Evolutionary conservation across 1,140 invertebrate species (phyloP).

Genomic region (Drosophila insularis): DNA sequence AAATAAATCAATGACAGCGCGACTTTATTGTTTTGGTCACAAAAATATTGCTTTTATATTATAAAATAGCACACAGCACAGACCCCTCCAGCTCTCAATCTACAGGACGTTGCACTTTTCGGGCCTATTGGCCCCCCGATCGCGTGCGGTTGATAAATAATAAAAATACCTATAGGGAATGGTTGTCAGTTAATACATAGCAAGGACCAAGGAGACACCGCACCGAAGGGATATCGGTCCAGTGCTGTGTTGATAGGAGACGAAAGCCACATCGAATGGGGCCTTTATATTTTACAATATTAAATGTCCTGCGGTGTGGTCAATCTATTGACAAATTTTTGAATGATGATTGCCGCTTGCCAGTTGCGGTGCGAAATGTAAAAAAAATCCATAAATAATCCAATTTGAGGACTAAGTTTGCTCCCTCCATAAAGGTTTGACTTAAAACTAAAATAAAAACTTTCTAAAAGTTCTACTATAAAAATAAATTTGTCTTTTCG

Average conservation of each 20-base stretch:
- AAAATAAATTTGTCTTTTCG: too few relatives aligned
- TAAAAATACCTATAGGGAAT: constrained; percentile 75
- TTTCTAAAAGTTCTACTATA: too few relatives aligned
- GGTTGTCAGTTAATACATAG: constrained; percentile 8
- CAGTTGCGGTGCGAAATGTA: constrained; percentile 59
- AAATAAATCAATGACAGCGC: constrained; percentile 81
- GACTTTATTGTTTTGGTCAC: constrained; percentile 80
- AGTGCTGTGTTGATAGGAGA: constrained; percentile 25
- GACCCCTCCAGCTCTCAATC: too few relatives aligned
- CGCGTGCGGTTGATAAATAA: constrained; percentile 68
- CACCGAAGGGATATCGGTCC: neutral
- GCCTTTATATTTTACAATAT: constrained; percentile 43
- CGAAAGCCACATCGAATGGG: constrained; percentile 19
- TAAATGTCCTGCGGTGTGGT: constrained; percentile 72
- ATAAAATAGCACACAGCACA: constrained; percentile 58
- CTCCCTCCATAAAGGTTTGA: neutral
- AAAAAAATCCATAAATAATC: constrained; percentile 61
- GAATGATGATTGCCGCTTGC: constrained; percentile 66
- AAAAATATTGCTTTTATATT: constrained; percentile 80
- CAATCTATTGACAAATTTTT: constrained; percentile 74
- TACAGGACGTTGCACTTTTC: constrained; percentile 12
- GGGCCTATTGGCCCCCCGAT: constrained; percentile 43
- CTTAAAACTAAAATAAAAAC: too few relatives aligned
- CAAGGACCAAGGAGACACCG: neutral
- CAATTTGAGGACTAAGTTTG: constrained; percentile 45